These are phyloP conservation scores for Dinothrombium tinctorium DNA, from an alignment of 1,140 invertebrate genomes.

Conservation along the genomic window DNA sequence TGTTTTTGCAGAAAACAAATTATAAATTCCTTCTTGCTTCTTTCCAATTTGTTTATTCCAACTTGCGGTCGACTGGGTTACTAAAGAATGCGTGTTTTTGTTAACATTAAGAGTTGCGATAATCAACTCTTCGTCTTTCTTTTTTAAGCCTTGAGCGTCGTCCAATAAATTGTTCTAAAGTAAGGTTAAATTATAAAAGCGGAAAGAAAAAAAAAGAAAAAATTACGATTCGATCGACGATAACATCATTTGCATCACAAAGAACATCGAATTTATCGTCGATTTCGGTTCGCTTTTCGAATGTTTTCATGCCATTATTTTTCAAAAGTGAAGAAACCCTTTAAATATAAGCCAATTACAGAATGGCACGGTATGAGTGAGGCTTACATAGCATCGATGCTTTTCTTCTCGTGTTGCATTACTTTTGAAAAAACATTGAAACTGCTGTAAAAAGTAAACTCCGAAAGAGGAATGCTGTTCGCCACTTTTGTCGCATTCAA, in stretches of 20 bases:
- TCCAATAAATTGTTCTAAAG: conserved; percentile 29
- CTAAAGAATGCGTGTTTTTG: conserved; percentile 32
- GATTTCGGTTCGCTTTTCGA: neutral
- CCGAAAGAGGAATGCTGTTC: too few relatives aligned
- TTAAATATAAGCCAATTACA: too few relatives aligned
- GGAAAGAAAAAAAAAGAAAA: neutral
- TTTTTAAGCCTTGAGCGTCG: conserved; percentile 38
- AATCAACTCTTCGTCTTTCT: conserved; percentile 27
- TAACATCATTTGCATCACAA: conserved; percentile 45
- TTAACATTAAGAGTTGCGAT: conserved; percentile 21
- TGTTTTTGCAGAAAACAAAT: conserved; percentile 2
- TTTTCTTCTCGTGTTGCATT: too few relatives aligned
- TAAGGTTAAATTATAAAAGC: too few relatives aligned
- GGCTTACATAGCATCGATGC: too few relatives aligned
- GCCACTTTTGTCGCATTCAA: too few relatives aligned
- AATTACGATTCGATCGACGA: conserved; percentile 52
- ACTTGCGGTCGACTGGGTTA: conserved; percentile 14
- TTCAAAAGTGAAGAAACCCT: too few relatives aligned
- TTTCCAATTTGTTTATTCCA: neutral
- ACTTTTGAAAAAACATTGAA: too few relatives aligned
- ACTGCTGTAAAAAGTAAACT: too few relatives aligned
- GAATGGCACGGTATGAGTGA: too few relatives aligned
- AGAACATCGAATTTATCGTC: conserved; percentile 43
- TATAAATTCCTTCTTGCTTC: neutral
- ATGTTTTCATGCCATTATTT: too few relatives aligned